These are phyloP conservation scores for Dryobates pubescens DNA, from an alignment of 2,797 vertebrate genomes.

Conservation along the genomic window DNA sequence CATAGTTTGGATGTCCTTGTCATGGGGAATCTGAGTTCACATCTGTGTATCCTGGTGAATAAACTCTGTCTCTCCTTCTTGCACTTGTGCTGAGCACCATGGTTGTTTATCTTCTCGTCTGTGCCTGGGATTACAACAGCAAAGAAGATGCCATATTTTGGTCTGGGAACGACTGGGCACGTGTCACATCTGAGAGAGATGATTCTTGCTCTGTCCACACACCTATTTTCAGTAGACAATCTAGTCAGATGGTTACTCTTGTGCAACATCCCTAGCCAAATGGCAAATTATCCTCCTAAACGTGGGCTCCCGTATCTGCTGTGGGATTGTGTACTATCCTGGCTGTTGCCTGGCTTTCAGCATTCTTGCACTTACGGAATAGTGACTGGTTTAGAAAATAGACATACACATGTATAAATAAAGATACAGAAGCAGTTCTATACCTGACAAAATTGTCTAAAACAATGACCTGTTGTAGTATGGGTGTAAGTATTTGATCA, in stretches of 20 bases:
- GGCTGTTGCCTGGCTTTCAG: not conserved
- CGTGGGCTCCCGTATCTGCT: not conserved
- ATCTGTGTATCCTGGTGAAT: too few species aligned
- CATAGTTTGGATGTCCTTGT: not conserved
- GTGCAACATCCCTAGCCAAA: not conserved
- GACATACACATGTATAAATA: rapidly evolving
- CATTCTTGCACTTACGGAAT: not conserved
- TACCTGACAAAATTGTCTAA: not conserved
- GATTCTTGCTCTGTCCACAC: not conserved
- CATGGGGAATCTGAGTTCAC: too few species aligned
- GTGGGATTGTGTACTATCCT: not conserved
- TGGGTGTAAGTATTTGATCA: too few species aligned
- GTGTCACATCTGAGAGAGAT: not conserved
- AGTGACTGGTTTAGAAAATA: not conserved
- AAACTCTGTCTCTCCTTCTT: too few species aligned
- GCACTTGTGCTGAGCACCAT: too few species aligned
- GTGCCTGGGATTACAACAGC: too few species aligned
- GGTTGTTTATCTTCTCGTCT: too few species aligned
- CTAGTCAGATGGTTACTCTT: not conserved
- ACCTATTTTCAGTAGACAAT: not conserved
- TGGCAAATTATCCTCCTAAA: rapidly evolving
- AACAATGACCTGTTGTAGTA: not conserved
- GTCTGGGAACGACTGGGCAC: too few species aligned
- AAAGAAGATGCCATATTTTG: too few species aligned
- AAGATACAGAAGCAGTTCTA: not conserved